Base-by-base conservation (phyloP, 2,888 invertebrate species). In the Dicycla oo region DNA sequence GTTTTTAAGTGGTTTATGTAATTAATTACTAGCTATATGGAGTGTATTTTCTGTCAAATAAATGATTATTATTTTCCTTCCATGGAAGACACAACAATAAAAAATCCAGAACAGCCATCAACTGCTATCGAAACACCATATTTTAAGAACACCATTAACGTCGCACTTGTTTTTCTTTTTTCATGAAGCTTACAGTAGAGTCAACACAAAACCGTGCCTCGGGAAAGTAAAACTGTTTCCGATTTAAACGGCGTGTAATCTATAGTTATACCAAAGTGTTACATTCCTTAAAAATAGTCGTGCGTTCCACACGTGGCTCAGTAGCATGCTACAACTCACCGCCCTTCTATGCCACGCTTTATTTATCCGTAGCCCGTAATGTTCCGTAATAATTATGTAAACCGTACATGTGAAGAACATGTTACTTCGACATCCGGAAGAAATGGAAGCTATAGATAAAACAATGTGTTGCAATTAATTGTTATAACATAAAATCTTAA, bases 281-380 rank as follows among this genome's bases (percentile, higher is more conserved):
- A 74, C 78, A 81, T 84, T 81, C 78, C 81, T 87, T 92, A 92
- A 91, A 92, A 94, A 93, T 93, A 92, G 91, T 90, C 78, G 81
- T 67, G 66, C 53, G 77, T 75, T 84, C 78, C 81, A 87, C 91
- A 90, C 92, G 91, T 92, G 89, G 87, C 88, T 87, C 86, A 4
- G 43, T 83, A 80, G 83, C 73, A 82, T 81, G 79, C 75, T 82
- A 79, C 81, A 83, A 80, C 83, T 90, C 89, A 89, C 85, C 86
- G 61, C 77, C 75, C 78, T 87, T 89, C 87, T 89, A 89, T 88
- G 87, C 86, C 80, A 80, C 79, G 71, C 69, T 84, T 81, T 84
- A 75, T 83, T 85, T 84, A 81, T 79, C 86, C 75, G 26, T 82
- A 76, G 75, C 73, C 85, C 70, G 63, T 82, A 73, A 71, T 81